Base-by-base conservation (phyloP, 2,113 vertebrate genomes). In the Gymnogyps californianus region DNA sequence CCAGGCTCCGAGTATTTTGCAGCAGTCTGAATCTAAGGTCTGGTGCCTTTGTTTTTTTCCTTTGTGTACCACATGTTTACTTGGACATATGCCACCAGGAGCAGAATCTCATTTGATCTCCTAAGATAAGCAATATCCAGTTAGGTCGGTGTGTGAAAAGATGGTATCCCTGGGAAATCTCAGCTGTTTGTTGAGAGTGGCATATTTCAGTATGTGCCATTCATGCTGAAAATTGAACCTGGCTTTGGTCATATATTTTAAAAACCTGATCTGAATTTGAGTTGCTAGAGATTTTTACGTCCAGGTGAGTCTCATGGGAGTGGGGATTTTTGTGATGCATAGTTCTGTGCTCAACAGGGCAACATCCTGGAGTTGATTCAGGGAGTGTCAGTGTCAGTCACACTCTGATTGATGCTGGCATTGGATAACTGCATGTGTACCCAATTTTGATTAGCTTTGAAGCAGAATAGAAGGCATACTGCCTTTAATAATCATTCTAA, bases 381-480 rank as follows among this genome's bases (percentile, higher is more conserved):
- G 87, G 59, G 64, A 79, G 34, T 42, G 55, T 80, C 77, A 91
- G 72, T 24, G 46, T 97, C 86, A 90, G 92, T 92, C 94, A 97
- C 76, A 92, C 83, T 94, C 76, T 92, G 90, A 96, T 89, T 90
- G 85, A 81, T 70, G 42, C 76, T 97, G 93, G 83, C 88, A 52
- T 78, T 94, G 94, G 80, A 47, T 92, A 95, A 83, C 74, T 79
- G 74, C 70, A 29, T 91, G 84, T 93, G 87, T 57, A 95, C 92
- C 84, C 26, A 92, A 74, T 94, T 96, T 92, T 94, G 40, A 95
- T 94, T 79, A 84, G 72, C 83, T 97, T 89, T 96, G 94, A 97
- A 94, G 64, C 65, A 84, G 83, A 89, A 87, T 92, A 87, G 89
- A 91, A 36, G 10, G 57, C 80, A 86, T 78, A 75, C 83, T 70